Conservation (phyloP, 2,797 vertebrate species). For the Coccyzus lansbergi region DNA sequence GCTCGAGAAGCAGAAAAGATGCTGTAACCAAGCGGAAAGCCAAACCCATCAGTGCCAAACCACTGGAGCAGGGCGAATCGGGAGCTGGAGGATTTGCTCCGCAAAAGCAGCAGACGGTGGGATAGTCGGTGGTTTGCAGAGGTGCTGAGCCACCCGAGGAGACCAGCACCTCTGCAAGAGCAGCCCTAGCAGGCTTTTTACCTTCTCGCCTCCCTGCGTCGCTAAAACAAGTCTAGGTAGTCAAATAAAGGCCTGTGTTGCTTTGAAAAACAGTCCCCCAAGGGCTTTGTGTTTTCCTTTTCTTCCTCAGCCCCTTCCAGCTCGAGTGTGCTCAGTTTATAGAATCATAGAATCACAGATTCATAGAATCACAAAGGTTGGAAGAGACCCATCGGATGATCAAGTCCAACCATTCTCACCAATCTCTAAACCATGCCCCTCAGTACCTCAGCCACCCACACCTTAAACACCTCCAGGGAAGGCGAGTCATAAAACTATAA, state of each 20-base stretch:
- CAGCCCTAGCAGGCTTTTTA: neutral
- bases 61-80: neutral
- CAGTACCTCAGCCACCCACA: too few species aligned
- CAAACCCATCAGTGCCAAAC: constrained; percentile 27
- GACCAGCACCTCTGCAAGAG: neutral
- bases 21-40: constrained; percentile 3
- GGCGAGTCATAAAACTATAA: too few species aligned
- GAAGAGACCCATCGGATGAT: too few species aligned
- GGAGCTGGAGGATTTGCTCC: neutral
- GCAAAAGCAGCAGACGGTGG: neutral
- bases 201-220: neutral
- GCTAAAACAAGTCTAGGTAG: neutral
- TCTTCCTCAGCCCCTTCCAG: neutral
- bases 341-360: too few species aligned
- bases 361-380: too few species aligned
- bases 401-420: too few species aligned
- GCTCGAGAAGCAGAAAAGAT: neutral
- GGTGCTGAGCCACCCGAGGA: neutral
- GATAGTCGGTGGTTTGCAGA: neutral
- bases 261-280: neutral
- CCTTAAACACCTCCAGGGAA: too few species aligned
- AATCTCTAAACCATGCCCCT: too few species aligned
- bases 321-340: neutral
- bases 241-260: neutral
- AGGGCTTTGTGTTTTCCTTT: constrained; percentile 8